These are phyloP conservation scores for Orthosia gothica DNA, from an alignment of 2,888 invertebrate species.

Conservation along the genomic window DNA sequence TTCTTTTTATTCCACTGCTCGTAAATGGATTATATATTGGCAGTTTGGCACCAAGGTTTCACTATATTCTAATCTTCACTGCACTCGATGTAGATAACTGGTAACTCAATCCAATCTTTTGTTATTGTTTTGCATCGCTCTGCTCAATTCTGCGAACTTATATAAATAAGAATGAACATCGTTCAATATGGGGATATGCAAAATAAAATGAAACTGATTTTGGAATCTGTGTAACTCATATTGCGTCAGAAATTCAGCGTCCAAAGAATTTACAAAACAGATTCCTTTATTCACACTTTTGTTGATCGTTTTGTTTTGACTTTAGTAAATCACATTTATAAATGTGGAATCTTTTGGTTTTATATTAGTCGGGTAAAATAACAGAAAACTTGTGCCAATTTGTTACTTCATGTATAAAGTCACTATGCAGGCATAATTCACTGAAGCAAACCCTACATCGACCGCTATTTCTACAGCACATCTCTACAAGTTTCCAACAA, in stretches of 20 bases:
- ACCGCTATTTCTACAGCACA: slow-evolving; percentile 27
- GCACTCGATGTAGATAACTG: background rate
- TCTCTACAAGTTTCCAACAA: slow-evolving; percentile 53
- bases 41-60: background rate
- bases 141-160: slow-evolving; percentile 38
- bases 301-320: slow-evolving; percentile 6
- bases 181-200: slow-evolving; percentile 39
- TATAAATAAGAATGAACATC: slow-evolving; percentile 19
- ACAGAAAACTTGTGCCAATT: background rate
- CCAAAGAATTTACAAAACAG: slow-evolving; percentile 15
- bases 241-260: slow-evolving; percentile 25
- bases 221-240: slow-evolving; percentile 10
- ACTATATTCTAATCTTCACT: background rate
- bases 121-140: slow-evolving; percentile 35
- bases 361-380: background rate
- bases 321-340: background rate
- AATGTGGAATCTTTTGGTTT: background rate
- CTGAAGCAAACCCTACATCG: slow-evolving; percentile 15
- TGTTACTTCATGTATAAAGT: slow-evolving; percentile 16
- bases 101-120: slow-evolving; percentile 27
- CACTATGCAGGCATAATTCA: slow-evolving; percentile 30
- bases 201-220: slow-evolving; percentile 43
- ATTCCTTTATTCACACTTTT: slow-evolving; percentile 1
- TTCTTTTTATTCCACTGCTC: background rate
- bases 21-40: background rate